Base-by-base conservation (phyloP, 1,140 invertebrate genomes). In the Lanistes nyassanus region DNA sequence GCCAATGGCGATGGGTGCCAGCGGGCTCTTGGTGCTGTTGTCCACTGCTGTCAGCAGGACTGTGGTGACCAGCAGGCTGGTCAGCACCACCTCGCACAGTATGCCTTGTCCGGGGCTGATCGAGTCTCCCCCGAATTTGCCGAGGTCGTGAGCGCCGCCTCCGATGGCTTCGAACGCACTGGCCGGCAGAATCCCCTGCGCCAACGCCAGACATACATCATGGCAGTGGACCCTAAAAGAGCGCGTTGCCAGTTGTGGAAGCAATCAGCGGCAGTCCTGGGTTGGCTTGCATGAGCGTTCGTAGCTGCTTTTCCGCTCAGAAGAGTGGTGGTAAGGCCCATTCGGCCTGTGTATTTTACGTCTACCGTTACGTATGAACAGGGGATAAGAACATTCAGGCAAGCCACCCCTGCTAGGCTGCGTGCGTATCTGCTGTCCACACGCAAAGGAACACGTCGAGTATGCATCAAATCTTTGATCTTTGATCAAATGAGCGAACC, bases 1-100 rank as follows among this genome's bases (percentile, higher is more conserved):
- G 16, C 88, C 88, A 66, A 89, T 88, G 7, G 86, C 86, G 0
- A 89, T 72, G n/a, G 88, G 84, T 11, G 86, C 84, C 3, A 88
- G 65, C 0, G 55, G 36, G 3, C 76, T 79, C 68, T 84, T 81
- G 21, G 76, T 84, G 29, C 77, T 75, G 7, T 76, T 53, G 71
- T 88, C 86, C 9, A 87, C 77, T 31, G 87, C 83, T 3, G 83
- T 78, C 78, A 86, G 77, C 3, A 89, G 70, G 56, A 88, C 86
- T 16, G 84, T 81, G 29, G 83, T 79, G 34, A 88, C 84, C 34
- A 88, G 75, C 21, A 89, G 77, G 6, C 79, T 80, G 0, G 88
- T 89, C n/a, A 87, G 68, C 16, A 88, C 51, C 6, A 76, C 78
- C 76, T 89, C 88, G 31, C 81, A 80, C 42, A 89, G 76, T 13